Base-by-base conservation (phyloP, 2,113 vertebrate genomes). In the Eptesicus fuscus region DNA sequence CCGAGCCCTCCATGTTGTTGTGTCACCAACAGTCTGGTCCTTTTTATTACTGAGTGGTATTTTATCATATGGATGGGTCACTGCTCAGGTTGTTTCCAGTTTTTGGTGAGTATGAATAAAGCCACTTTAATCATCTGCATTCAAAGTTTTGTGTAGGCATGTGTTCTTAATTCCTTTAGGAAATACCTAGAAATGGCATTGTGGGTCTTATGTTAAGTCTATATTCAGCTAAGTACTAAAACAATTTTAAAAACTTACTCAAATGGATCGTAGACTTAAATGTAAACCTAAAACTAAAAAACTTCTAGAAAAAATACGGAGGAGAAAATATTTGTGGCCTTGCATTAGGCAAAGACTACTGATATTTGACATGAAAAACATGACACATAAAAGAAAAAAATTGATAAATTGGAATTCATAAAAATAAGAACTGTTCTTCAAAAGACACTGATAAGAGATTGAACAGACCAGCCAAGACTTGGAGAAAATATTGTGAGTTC, bases 381-480 rank as follows among this genome's bases (percentile, higher is more conserved):
- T 40, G 37, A 91, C 30, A 85, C 51, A 90, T 82, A 85, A 90
- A 90, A 92, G 65, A 88, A 79, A 83, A 83, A 78, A 76, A 49
- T 0, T 37, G 69, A 91, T 95, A 94, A 88, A 35, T 25, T 73
- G 9, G 65, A 93, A 30, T 96, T 91, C 79, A 93, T 96, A 95
- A 94, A 95, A 88, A 88, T 88, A 92, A 90, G 44, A 94, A 61
- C 49, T 53, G 2, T 35, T 93, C 49, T 96, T 96, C 76, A 88
- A 96, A 94, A 90, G 83, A 79, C 17, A 93, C 82, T 61, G 88
- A 95, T 93, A 96, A 97, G 83, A 85, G 32, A 85, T 91, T 85
- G 79, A 73, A 82, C 87, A 94, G 65, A 74, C 18, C 59, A 51
- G 32, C 6, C 61, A 47, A 63, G 22, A 69, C 11, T 59, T 53